phyloP scores from a whole-genome alignment of 1,140 invertebrate genomes.

The Dinothrombium tinctorium region DNA sequence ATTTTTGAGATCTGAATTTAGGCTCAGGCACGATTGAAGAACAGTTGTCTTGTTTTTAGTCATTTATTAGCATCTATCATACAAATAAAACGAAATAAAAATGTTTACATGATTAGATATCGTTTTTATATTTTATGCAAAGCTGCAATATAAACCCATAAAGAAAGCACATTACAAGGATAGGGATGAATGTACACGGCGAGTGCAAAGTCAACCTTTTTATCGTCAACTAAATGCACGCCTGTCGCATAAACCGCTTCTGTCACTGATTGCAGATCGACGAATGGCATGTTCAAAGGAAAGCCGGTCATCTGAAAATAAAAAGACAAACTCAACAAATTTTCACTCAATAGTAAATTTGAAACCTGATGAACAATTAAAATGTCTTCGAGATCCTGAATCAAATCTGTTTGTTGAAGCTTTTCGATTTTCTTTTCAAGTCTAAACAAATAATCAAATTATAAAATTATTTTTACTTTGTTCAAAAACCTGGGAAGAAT shows the following conservation, averaged over 20 bases:
- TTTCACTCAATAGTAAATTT: background rate
- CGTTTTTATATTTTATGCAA: too few species aligned
- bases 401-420: conserved; percentile 20
- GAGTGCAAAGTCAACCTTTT: conserved; percentile 46
- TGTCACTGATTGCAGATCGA: conserved; percentile 35
- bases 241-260: conserved; percentile 44
- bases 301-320: conserved; percentile 37
- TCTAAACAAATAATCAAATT: background rate
- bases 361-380: conserved; percentile 35
- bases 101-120: too few species aligned
- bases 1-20: too few species aligned
- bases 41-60: too few species aligned
- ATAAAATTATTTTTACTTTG: background rate
- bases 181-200: conserved; percentile 50
- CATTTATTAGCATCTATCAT: too few species aligned
- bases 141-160: conserved; percentile 50
- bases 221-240: conserved; percentile 39
- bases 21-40: too few species aligned
- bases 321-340: conserved; percentile 19
- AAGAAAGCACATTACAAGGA: conserved; percentile 43
- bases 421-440: conserved; percentile 20
- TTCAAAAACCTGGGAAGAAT: conserved; percentile 23
- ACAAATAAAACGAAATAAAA: too few species aligned
- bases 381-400: conserved; percentile 31
- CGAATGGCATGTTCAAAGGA: conserved; percentile 32